Base-by-base conservation (phyloP, 2,113 vertebrate species). In the Cinclus mexicanus region DNA sequence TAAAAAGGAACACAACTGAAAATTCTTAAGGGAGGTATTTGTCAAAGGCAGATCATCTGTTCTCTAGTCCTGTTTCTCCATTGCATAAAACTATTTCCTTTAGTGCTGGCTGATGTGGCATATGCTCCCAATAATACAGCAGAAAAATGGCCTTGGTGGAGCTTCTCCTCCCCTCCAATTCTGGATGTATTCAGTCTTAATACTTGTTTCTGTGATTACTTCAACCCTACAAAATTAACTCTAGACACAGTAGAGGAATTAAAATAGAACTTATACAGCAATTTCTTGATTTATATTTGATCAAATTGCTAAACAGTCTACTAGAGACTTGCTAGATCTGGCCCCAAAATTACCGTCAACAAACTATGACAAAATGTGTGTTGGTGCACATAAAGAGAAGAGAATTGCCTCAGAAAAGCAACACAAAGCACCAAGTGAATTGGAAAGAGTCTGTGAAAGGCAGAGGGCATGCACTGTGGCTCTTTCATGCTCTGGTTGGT, bases 401-500 rank as follows among this genome's bases (percentile, higher is more conserved):
- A 76, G 89, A 94, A 80, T 89, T 90, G 72, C 67, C 91, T 94
- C 77, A 83, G 65, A 96, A 93, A 93, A 91, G 64, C 92, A 91
- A 72, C 79, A 95, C 95, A 97, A 96, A 96, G 94, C 59, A 97
- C 47, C 90, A 97, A 96, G 55, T 94, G 88, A 96, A 87, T 94
- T 68, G 94, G 94, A 97, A 97, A 95, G 3, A 5, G 93, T 17
- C 87, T 83, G 39, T 94, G 87, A 95, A 96, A 97, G 79, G 91
- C 91, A 96, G 87, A 95, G 91, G 92, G 87, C 94, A 96, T 68
- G 85, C 87, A 96, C 90, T 95, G 89, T n/a, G 91, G 83, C 70
- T 87, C 81, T 83, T 97, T 97, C 93, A 95, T 86, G 97, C 96
- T 96, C 96, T 96, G 97, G 77, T 91, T 96, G 60, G 14, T 92